Evolutionary conservation across 2,888 invertebrate genomes (phyloP), one percentile per base, ranked within the genome.

Genomic region (Marronus borbonicus): DNA sequence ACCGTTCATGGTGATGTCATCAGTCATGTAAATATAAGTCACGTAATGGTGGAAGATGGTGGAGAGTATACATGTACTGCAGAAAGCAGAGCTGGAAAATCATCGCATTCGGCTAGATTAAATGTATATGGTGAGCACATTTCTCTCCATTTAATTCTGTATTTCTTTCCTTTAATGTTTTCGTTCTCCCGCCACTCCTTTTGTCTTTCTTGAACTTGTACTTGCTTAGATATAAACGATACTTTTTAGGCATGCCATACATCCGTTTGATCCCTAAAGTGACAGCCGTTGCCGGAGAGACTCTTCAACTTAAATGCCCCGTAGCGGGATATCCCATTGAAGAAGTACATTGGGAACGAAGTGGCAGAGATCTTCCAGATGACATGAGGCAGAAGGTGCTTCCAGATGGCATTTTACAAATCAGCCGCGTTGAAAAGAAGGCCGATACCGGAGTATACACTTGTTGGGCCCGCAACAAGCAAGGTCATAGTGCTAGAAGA

Each of bases 271-370:
- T 96, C 87, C 93, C 93, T 44, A 95, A 95, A 89, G 93, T 95
- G 83, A 95, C 95, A 36, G 95, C 95, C 4, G 94, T 95, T 12
- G 95, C 95, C 8, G 94, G 94, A 66, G 94, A 95, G 87, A 92
- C 92, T 78, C 90, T 95, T 83, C 91, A 92, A 76, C 89, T 96
- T 78, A 93, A 94, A 87, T 96, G 96, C 88, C 95, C 95, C 24
- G 95, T 95, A 39, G 94, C 95, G 24, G 96, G 96, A 28, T 95
- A 94, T 88, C 95, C 96, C 31, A 94, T 95, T 81, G 93, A 94
- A 84, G 93, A 94, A 85, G 93, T 95, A 84, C 93, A 93, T 80
- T 96, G 96, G 96, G 94, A 94, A 86, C 92, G 94, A 84, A 92
- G 92, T 72, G 93, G 93, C 24, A 90, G 93, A 58, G 93, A 93